Conservation (phyloP, 2,113 vertebrate species). For the Leptobrachium leishanense region DNA sequence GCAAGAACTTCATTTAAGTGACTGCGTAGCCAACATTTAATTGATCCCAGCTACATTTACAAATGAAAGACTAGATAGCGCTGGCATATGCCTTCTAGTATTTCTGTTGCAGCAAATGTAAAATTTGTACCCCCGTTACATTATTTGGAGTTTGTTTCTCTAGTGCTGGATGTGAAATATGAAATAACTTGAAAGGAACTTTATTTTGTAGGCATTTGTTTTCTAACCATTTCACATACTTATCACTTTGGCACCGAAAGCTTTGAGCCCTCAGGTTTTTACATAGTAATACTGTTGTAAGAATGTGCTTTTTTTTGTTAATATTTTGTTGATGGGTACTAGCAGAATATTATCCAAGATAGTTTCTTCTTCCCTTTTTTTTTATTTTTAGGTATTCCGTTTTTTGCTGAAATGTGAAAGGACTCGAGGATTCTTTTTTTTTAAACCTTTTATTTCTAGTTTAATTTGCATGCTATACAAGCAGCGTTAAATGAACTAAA, state of each 20-base stretch:
- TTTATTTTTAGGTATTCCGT: too few species aligned
- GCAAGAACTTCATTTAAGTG: slow-evolving; percentile 12
- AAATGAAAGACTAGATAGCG: slow-evolving; percentile 3
- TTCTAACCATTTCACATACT: not conserved
- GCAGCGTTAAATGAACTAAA: too few species aligned
- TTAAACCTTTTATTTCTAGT: too few species aligned
- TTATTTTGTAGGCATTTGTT: not conserved
- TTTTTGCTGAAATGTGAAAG: too few species aligned
- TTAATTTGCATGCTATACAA: too few species aligned
- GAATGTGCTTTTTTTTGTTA: not conserved
- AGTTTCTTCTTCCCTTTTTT: not conserved
- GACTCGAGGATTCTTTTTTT: too few species aligned
- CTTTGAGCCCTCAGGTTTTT: not conserved
- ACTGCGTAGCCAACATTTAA: slow-evolving; percentile 20
- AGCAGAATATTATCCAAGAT: not conserved
- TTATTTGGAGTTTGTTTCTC: not conserved
- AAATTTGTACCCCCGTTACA: not conserved
- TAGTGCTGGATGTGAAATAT: not conserved
- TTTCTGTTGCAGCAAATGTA: not conserved
- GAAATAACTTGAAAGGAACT: not conserved
- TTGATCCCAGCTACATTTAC: slow-evolving; percentile 15
- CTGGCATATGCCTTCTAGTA: not conserved
- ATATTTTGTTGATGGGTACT: not conserved
- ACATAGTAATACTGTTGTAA: not conserved
- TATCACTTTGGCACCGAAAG: not conserved